A percentile compares a stretch with the other conserved stretches of the same genome.
Evolutionary conservation across 2,797 vertebrate genomes (phyloP).

Genomic region (Numenius phaeopus): DNA sequence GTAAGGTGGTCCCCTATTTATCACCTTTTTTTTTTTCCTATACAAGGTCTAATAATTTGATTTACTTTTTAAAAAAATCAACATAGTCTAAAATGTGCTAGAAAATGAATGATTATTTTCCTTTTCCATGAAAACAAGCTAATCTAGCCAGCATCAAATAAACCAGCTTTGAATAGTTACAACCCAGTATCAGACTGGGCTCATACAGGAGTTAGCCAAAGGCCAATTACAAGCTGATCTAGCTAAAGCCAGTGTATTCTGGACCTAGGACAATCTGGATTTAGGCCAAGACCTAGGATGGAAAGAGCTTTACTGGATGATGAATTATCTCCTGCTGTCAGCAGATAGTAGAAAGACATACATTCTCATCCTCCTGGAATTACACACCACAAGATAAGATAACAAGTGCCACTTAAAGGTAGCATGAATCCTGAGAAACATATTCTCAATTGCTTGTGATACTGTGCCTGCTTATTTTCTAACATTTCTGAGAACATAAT

Average conservation of each 20-base stretch:
- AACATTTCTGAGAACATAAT: background rate
- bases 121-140: background rate
- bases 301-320: constrained; percentile 72
- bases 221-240: constrained; percentile 69
- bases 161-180: background rate
- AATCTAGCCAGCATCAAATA: background rate
- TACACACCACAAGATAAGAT: background rate
- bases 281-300: constrained; percentile 57
- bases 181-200: constrained; percentile 18
- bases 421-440: background rate
- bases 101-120: background rate
- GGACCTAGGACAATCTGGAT: constrained; percentile 62
- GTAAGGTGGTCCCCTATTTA: background rate
- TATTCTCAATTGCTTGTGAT: background rate
- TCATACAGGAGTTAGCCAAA: constrained; percentile 64
- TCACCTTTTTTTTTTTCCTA: background rate
- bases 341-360: constrained; percentile 22
- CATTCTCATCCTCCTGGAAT: constrained; percentile 22
- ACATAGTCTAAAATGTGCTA: background rate
- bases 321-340: constrained; percentile 64
- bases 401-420: background rate
- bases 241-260: constrained; percentile 65
- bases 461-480: background rate
- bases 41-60: background rate
- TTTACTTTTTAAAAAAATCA: background rate